Conservation (phyloP, 2,888 invertebrate species). For the Geophilus truncorum region DNA sequence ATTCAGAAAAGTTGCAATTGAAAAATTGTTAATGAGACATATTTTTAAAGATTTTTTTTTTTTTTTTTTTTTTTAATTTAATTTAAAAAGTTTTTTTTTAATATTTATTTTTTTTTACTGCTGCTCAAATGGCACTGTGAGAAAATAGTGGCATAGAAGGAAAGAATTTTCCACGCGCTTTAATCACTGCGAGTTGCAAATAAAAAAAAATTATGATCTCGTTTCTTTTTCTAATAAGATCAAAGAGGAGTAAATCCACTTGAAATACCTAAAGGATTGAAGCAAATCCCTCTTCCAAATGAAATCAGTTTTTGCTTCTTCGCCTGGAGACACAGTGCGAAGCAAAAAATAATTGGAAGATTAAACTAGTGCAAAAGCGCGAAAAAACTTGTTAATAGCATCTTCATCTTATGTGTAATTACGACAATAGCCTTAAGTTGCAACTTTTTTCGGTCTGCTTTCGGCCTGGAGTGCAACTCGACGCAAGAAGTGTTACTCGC, state of each 20-base stretch:
- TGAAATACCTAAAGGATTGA: not conserved
- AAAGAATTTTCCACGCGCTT: not conserved
- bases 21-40: constrained; percentile 12
- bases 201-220: not conserved
- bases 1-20: not conserved
- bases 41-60: no score
- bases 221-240: not conserved
- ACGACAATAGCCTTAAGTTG: not conserved
- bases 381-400: not conserved
- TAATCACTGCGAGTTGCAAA: not conserved
- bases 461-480: not conserved
- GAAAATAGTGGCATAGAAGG: not conserved
- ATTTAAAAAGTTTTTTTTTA: not conserved
- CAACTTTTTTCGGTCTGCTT: not conserved
- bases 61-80: not conserved
- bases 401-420: not conserved
- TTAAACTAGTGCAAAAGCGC: not conserved
- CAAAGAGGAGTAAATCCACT: constrained; percentile 15
- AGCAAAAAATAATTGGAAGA: constrained; percentile 14
- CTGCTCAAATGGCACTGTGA: not conserved
- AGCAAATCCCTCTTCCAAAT: not conserved
- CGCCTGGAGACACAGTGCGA: not conserved
- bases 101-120: no score
- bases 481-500: not conserved
- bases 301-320: not conserved